A percentile compares a stretch with the other conserved stretches of the same genome.
Conservation (phyloP, 2,113 vertebrate species). For the Colaptes auratus region DNA sequence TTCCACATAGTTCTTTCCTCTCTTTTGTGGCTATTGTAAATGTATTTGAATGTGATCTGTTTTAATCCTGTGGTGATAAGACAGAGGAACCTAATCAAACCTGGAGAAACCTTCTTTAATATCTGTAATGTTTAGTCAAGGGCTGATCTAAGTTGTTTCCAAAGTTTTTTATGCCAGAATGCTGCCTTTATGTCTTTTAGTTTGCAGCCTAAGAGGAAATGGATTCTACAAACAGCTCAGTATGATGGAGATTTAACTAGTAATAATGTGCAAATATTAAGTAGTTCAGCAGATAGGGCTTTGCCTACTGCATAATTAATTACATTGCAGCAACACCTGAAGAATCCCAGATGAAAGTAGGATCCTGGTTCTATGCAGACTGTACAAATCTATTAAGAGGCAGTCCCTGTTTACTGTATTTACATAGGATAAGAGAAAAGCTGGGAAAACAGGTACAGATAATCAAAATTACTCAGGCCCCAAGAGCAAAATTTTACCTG, state of each 20-base stretch:
- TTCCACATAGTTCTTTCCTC: accelerated
- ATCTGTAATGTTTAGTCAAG: neutral
- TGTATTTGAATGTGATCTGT: neutral
- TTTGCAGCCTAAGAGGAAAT: neutral
- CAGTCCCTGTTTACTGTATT: neutral
- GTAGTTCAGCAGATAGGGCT: neutral
- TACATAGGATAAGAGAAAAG: neutral
- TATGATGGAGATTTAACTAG: neutral
- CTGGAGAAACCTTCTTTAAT: neutral
- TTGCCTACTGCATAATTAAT: neutral
- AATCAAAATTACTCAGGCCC: neutral
- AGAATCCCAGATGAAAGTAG: neutral
- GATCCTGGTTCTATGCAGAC: neutral
- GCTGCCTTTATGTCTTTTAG: neutral
- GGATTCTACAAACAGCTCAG: neutral
- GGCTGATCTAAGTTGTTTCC: neutral
- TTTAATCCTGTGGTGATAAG: neutral
- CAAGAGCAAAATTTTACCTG: neutral
- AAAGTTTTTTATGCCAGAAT: neutral
- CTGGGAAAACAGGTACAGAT: neutral
- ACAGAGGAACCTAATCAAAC: neutral
- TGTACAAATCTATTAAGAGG: neutral
- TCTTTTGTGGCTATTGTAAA: neutral
- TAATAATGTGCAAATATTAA: neutral
- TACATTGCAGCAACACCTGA: neutral